A percentile compares a stretch with the other conserved stretches of the same genome.
phyloP scores from a whole-genome alignment of 2,888 invertebrate genomes.

The Phengaris alcon region DNA sequence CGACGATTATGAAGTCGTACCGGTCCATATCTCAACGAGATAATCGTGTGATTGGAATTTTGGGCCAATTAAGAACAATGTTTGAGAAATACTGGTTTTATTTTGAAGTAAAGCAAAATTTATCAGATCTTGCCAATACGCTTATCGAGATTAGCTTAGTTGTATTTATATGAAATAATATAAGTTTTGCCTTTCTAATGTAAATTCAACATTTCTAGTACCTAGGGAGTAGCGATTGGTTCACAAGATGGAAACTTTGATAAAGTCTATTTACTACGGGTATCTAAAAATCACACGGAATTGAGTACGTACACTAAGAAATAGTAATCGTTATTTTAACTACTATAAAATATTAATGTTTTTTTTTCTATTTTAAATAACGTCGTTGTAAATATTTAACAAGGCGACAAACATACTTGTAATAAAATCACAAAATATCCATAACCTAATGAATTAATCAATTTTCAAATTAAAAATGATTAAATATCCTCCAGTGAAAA shows the following conservation, averaged over 20 bases:
- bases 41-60: conserved; percentile 24
- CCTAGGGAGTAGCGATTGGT: not conserved
- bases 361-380: too few relatives aligned
- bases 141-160: conserved; percentile 2
- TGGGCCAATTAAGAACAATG: conserved; percentile 27
- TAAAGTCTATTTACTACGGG: conserved; percentile 4
- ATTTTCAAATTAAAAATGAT: not conserved
- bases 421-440: not conserved
- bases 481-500: not conserved
- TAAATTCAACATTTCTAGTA: conserved; percentile 18
- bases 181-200: conserved; percentile 15
- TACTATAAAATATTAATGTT: not conserved
- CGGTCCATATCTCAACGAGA: conserved; percentile 4
- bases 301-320: not conserved
- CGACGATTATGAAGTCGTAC: conserved; percentile 28
- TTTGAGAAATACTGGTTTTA: conserved; percentile 29
- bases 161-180: conserved; percentile 19
- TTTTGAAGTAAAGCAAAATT: conserved; percentile 6
- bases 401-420: too few relatives aligned
- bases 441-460: not conserved
- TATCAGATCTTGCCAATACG: conserved; percentile 19
- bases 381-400: too few relatives aligned
- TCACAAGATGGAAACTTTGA: not conserved
- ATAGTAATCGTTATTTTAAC: not conserved
- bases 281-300: not conserved